Evolutionary conservation across 2,888 invertebrate genomes (phyloP), one percentile per base, ranked within the genome.

Genomic region (Epinotia brunnichana): DNA sequence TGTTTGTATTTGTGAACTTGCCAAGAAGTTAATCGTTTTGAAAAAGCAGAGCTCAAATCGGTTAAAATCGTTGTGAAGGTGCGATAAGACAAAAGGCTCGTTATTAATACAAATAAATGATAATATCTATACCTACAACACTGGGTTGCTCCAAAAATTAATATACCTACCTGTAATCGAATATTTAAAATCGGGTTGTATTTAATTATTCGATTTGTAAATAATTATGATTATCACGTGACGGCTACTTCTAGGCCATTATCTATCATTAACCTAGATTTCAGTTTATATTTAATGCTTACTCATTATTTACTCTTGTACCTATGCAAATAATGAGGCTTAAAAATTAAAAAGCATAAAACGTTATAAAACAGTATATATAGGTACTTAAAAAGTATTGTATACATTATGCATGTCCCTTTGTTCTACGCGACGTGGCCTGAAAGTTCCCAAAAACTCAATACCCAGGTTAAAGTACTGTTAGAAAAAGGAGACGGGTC

Each of bases 231-330:
- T 44, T 44, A 61, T 44, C 24, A 21, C 15, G 44, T 7, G 9
- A 48, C 44, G 44, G 4, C 11, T n/a, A 9, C n/a, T 29, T 9
- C 29, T 29, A 24, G 29, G 29, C 57, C 21, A 60, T 17, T 19
- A 44, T 15, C 48, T 48, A 48, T n/a, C 15, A 44, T 61, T 35
- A 61, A 61, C 21, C 41, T n/a, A 24, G 21, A 61, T 48, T 5
- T n/a, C 4, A n/a, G 13, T 48, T 48, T 48, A n/a, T n/a, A 48
- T n/a, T 44, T 44, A 7, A 35, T 7, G 35, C 44, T 13, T 44
- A 44, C 15, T 44, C 13, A 13, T 29, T 29, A 29, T 5, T 29
- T 29, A 29, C 21, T 1, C 21, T 2, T 24, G 21, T 24, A 24
- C 29, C 5, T 29, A 7, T 35, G 35, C 35, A 35, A 35, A 35